Evolutionary conservation across 1,140 invertebrate genomes (phyloP), one percentile per base, ranked within the genome.

Genomic region (Aplysia californica): DNA sequence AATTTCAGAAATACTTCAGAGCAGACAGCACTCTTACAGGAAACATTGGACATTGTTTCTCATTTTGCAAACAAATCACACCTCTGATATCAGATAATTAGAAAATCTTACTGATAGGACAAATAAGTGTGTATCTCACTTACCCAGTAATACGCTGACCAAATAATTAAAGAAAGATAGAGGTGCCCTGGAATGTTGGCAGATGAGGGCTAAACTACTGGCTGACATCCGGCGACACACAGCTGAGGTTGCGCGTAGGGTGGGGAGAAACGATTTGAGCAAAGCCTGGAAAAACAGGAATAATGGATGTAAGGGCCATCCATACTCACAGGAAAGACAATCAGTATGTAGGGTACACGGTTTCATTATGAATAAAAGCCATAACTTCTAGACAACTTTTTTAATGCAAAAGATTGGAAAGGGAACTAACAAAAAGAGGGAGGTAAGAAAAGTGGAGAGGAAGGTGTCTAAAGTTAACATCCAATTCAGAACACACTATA

Each of bases 241-340:
- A 38, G 93, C 91, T 71, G 92, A 91, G 21, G 88, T 85, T 33
- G 92, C 93, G n/a, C 89, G 89, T 39, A 95, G 84, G 87, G 94
- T 94, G 58, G 91, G 90, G 77, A 94, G 88, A 86, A 94, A 94
- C 23, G 92, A 91, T 87, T 93, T 93, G 31, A 94, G 83, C 44
- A 95, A 86, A 31, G 88, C 87, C 92, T 94, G 81, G 29, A 90
- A 86, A n/a, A 83, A 74, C 35, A 10, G 31, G 10, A 50, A 15
- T 50, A 50, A 50, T 50, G 44, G 10, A 10, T 15, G 44, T 50
- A n/a, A n/a, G n/a, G n/a, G n/a, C n/a, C n/a, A n/a, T n/a, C n/a
- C n/a, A n/a, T n/a, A n/a, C n/a, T n/a, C n/a, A n/a, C n/a, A n/a
- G n/a, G n/a, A n/a, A n/a, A n/a, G n/a, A n/a, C n/a, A n/a, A n/a